Percentiles rank a stretch among this genome's conserved stretches.
Evolutionary conservation across 1,140 invertebrate genomes (phyloP).

Genomic region (Condylostylus longicornis): DNA sequence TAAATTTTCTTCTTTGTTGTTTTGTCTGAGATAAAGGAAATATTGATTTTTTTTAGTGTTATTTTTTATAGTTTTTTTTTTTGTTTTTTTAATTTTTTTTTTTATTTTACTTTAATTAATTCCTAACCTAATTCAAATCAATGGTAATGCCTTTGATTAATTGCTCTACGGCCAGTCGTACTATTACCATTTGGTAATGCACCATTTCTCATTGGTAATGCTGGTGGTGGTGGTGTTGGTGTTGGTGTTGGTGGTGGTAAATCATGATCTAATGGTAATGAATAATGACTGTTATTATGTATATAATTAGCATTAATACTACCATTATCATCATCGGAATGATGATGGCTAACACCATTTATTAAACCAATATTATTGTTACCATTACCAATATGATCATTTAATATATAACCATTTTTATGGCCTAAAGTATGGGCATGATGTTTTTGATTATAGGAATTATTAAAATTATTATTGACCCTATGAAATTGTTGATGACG

Average conservation of each 20-base stretch:
- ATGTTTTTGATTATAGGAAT: slow-evolving; percentile 11
- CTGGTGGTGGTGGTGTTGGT: slow-evolving; percentile 26
- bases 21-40: too few relatives aligned
- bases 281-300: slow-evolving; percentile 28
- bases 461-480: slow-evolving; percentile 24
- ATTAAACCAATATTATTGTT: slow-evolving; percentile 3
- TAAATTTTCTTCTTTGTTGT: too few relatives aligned
- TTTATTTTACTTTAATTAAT: too few relatives aligned
- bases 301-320: slow-evolving; percentile 28
- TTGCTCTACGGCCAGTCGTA: slow-evolving; percentile 23
- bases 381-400: too few relatives aligned
- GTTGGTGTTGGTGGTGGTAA: slow-evolving; percentile 23
- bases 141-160: slow-evolving; percentile 11
- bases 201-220: slow-evolving; percentile 26
- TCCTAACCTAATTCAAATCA: too few relatives aligned
- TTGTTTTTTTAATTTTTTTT: too few relatives aligned
- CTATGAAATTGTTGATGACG: slow-evolving; percentile 15
- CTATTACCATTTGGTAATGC: slow-evolving; percentile 17
- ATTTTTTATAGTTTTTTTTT: too few relatives aligned
- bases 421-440: slow-evolving; percentile 5
- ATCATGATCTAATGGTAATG: slow-evolving; percentile 25
- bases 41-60: too few relatives aligned
- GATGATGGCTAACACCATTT: not conserved
- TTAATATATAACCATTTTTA: too few relatives aligned
- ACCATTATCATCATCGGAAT: slow-evolving; percentile 14